These are phyloP conservation scores for Philhelius pedissequus DNA, from an alignment of 2,888 invertebrate genomes.

Conservation along the genomic window DNA sequence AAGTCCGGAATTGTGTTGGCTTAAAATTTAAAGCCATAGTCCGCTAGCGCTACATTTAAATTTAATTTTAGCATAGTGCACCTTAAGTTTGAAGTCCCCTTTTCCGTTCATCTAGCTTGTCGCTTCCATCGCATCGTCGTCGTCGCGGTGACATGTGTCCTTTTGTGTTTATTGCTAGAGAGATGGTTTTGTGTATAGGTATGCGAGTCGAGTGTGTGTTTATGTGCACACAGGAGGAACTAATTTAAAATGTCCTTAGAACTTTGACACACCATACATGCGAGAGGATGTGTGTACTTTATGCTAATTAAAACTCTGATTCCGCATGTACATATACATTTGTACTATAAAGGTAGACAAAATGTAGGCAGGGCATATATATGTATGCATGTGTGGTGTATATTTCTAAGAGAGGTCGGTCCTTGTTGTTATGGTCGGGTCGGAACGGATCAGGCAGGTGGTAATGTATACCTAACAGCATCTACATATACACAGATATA, in stretches of 20 bases:
- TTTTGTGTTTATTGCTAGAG: conserved; percentile 39
- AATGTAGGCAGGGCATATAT: conserved; percentile 5
- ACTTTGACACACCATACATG: conserved; percentile 58
- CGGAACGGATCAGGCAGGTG: conserved; percentile 13
- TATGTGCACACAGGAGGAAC: conserved; percentile 51
- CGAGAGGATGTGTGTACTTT: conserved; percentile 53
- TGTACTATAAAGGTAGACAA: conserved; percentile 8
- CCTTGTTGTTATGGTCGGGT: not conserved
- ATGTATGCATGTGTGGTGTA: too few relatives aligned
- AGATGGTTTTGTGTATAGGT: not conserved
- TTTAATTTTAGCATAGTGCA: conserved; percentile 36
- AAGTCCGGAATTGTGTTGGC: conserved; percentile 9
- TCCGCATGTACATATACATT: conserved; percentile 31
- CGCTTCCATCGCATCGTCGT: too few relatives aligned
- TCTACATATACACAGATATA: not conserved
- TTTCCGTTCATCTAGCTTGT: not conserved
- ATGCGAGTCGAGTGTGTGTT: not conserved
- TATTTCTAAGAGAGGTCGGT: not conserved
- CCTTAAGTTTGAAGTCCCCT: not conserved
- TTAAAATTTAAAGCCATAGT: conserved; percentile 49
- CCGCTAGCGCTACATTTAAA: conserved; percentile 40
- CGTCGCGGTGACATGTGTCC: conserved; percentile 58
- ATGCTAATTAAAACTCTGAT: conserved; percentile 67
- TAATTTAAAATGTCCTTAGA: conserved; percentile 68
- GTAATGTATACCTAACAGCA: not conserved